phyloP scores from a whole-genome alignment of 2,888 invertebrate species.

The Hypolimnas misippus region DNA sequence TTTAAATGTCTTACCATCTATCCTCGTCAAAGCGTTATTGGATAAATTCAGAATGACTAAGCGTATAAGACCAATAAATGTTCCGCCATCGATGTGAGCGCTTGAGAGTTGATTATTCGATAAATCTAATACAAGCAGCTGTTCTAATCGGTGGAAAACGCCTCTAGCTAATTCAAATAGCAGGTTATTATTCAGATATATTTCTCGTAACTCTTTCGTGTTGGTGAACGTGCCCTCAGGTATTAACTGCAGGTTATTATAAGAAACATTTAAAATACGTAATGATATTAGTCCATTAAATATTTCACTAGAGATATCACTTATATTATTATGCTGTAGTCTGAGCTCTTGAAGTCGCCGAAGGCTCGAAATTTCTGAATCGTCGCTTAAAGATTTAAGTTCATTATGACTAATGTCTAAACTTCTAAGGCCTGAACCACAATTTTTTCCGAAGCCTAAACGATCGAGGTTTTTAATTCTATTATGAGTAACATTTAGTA shows the following conservation, averaged over 20 bases:
- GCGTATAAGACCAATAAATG: conserved; percentile 93
- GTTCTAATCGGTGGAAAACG: conserved; percentile 92
- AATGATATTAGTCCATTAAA: conserved; percentile 91
- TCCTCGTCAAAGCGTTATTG: conserved; percentile 92
- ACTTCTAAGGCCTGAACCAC: conserved; percentile 88
- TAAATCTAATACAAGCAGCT: conserved; percentile 93
- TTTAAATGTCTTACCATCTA: conserved; percentile 93
- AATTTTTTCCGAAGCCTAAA: conserved; percentile 87
- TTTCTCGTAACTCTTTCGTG: conserved; percentile 91
- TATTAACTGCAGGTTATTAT: conserved; percentile 91
- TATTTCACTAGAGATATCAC: conserved; percentile 90
- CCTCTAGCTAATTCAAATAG: conserved; percentile 92
- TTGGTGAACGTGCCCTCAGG: conserved; percentile 93
- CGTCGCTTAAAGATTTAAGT: conserved; percentile 88
- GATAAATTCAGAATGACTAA: conserved; percentile 94
- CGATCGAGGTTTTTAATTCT: conserved; percentile 90
- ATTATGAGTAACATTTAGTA: conserved; percentile 92
- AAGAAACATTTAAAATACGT: conserved; percentile 92
- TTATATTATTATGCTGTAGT: conserved; percentile 92
- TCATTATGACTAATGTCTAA: conserved; percentile 93
- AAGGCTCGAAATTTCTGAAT: conserved; percentile 89
- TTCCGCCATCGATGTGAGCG: conserved; percentile 92
- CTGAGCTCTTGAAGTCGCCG: conserved; percentile 91
- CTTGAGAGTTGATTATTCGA: conserved; percentile 94
- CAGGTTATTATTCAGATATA: conserved; percentile 94